Base-by-base conservation (phyloP, 2,113 vertebrate genomes). In the Etheostoma cragini region DNA sequence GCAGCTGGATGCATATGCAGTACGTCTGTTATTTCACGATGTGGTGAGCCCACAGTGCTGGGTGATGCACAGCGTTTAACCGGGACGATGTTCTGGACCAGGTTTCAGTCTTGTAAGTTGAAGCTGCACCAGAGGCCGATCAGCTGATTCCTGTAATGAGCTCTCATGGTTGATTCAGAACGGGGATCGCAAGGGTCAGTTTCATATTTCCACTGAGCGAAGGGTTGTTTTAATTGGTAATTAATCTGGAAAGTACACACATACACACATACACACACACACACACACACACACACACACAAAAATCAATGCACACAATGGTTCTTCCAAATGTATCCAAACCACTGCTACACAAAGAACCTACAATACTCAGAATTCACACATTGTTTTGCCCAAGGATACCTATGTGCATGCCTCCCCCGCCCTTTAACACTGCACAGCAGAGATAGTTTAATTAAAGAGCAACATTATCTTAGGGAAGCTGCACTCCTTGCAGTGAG, bases 381-480 rank as follows among this genome's bases (percentile, higher is more conserved):
- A 53, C 71, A 79, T 75, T 69, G 70, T 88, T 87, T 90, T 33
- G 56, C 69, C 17, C 78, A 80, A 91, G 81, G 69, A 10, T 61
- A 69, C 64, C 72, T 66, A 52, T 30, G 17, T 67, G 60, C 22
- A 56, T 33, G 62, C n/a, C 58, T 72, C 76, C 78, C 73, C 76
- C 24, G 21, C 84, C 12, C 21, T 33, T 77, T 60, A 33, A 73
- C 74, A 45, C 66, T 30, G 45, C 71, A 42, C 22, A 38, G 84
- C 84, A 91, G 70, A 87, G 79, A 91, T 83, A 81, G 83, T 92
- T 94, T 94, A 95, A 96, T 96, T 93, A 94, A 95, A 95, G 86
- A 94, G 95, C 90, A 95, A 95, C 94, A 95, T 93, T 93, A 88
- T 93, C 78, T 90, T 87, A 92, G 78, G 72, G 87, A 77, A 80